These are phyloP conservation scores for Catharus ustulatus DNA, from an alignment of 2,797 vertebrate genomes.

Conservation along the genomic window DNA sequence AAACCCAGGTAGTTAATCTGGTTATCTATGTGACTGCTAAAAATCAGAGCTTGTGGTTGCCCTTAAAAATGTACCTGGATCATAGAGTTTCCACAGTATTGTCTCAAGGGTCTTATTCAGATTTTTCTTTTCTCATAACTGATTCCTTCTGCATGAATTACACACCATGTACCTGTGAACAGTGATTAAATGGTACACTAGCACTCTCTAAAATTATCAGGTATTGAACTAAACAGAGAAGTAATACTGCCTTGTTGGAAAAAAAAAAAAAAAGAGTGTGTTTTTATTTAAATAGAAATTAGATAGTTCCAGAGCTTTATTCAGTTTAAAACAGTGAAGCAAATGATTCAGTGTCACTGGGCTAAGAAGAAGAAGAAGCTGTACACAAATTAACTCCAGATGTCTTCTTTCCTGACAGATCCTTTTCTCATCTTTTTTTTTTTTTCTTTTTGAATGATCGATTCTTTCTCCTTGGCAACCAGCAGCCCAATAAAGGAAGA, in stretches of 20 bases:
- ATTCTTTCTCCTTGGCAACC: constrained; percentile 61
- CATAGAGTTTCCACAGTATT: neutral
- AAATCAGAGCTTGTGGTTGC: neutral
- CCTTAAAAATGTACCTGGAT: neutral
- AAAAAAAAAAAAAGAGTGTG: neutral
- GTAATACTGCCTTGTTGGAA: neutral
- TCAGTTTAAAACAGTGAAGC: neutral
- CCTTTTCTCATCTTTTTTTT: neutral
- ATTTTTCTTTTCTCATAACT: neutral
- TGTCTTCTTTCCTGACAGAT: constrained; percentile 31
- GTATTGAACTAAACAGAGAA: neutral
- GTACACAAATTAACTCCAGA: constrained; percentile 39
- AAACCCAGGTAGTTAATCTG: neutral
- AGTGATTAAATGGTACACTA: neutral
- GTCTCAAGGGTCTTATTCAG: neutral
- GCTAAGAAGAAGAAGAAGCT: neutral
- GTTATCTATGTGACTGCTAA: neutral
- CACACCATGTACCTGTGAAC: neutral
- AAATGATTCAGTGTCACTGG: constrained; percentile 22
- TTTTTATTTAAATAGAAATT: constrained; percentile 4
- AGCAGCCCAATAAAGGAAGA: neutral
- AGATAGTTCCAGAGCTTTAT: neutral
- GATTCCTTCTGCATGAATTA: neutral
- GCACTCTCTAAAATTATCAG: neutral
- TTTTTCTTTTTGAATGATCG: neutral